Evolutionary conservation across 2,797 vertebrate species (phyloP), one percentile per base, ranked within the genome.

Genomic region (Argya squamiceps): DNA sequence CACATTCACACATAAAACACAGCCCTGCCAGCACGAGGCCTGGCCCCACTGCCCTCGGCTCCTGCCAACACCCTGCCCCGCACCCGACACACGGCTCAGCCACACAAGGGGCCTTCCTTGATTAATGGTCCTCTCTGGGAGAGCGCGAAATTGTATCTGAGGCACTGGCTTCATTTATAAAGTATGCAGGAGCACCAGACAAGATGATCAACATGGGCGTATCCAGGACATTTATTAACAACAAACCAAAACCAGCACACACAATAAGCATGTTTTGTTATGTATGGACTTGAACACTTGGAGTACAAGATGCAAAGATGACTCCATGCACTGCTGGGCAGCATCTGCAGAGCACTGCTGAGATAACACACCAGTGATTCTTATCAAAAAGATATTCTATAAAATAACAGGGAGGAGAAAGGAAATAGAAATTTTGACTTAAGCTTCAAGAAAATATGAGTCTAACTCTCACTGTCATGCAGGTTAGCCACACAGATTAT

Each of bases 1-100:
- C 98, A 98, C 98, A 98, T 98, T 98, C 98, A 97, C 96, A 98
- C 94, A 98, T 98, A 98, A 98, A 99, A 98, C 98, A 97, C 97
- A 98, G 96, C 96, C 97, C 91, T 97, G 98, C 98, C 98, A 98
- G 98, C 98, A 98, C 98, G 96, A 98, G 97, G 98, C 99, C 98
- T 98, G 89, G 98, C 99, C 98, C 98, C 81, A 2, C 52, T 97
- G 97, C 97, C 90, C 84, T 65, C 94, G 56, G 88, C 96, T 96
- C 95, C 93, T 91, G 95, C 95, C 79, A 97, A 86, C 97, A 95
- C 92, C 97, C 97, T 67, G 91, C 95, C 60, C 87, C 14, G 71
- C 85, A 63, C 93, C 95, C 76, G 52, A 93, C 97, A 96, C 96
- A 86, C 52, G 24, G 73, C 73, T 95, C 97, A 89, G 95, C 93